Evolutionary conservation across 2,888 invertebrate species (phyloP).

Genomic region (Lydus trimaculatus): DNA sequence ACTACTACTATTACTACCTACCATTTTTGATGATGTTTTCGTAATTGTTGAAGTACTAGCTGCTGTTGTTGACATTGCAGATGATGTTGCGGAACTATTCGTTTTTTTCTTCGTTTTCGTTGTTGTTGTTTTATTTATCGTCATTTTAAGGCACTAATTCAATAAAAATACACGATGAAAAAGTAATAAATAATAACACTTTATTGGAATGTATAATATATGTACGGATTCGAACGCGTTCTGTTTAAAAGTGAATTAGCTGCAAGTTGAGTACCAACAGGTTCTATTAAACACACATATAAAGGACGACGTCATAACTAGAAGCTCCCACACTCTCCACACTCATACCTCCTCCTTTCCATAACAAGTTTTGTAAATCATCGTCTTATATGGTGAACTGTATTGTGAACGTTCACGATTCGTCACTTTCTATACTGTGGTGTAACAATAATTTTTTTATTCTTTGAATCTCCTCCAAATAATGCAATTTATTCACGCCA

Average conservation of each 20-base stretch:
- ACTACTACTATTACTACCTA: slow-evolving; percentile 25
- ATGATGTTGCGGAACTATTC: not conserved
- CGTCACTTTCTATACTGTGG: slow-evolving; percentile 44
- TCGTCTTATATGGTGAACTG: slow-evolving; percentile 53
- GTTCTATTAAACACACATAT: slow-evolving; percentile 36
- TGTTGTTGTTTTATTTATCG: slow-evolving; percentile 52
- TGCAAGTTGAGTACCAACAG: slow-evolving; percentile 30
- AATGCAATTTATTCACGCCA: not conserved
- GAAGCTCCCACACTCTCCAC: slow-evolving; percentile 5
- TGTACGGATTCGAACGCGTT: slow-evolving; percentile 43
- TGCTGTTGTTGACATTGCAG: slow-evolving; percentile 31
- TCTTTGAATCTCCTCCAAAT: not conserved
- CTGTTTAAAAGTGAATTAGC: slow-evolving; percentile 46
- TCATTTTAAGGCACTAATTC: slow-evolving; percentile 47
- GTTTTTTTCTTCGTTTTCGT: slow-evolving; percentile 49
- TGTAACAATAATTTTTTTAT: too few relatives aligned
- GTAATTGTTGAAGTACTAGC: slow-evolving; percentile 41
- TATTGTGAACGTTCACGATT: slow-evolving; percentile 45
- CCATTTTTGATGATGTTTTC: slow-evolving; percentile 43
- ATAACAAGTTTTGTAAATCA: slow-evolving; percentile 45
- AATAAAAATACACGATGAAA: slow-evolving; percentile 24
- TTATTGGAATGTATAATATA: slow-evolving; percentile 25
- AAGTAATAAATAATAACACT: slow-evolving; percentile 41
- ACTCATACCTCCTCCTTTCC: slow-evolving; percentile 25
- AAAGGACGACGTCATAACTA: slow-evolving; percentile 7